Evolutionary conservation across 2,113 vertebrate genomes (phyloP).

Genomic region (Neomonachus schauinslandi): DNA sequence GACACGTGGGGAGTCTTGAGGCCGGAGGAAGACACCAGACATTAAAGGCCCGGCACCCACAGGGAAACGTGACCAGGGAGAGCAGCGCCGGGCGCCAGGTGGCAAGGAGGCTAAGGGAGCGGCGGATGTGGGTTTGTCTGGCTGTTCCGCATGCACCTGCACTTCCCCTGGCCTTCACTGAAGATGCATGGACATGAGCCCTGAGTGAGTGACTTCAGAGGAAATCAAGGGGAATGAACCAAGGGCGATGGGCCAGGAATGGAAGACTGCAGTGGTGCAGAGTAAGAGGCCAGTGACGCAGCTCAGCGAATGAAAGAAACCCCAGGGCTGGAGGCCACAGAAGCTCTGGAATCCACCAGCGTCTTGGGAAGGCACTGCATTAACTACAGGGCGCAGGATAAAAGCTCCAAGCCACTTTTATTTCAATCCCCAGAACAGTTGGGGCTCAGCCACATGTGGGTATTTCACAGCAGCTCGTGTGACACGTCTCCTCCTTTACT

Average conservation of each 20-base stretch:
- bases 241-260: background rate
- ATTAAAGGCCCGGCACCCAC: background rate
- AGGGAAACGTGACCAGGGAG: background rate
- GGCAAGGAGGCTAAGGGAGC: background rate
- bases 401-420: background rate
- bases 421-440: background rate
- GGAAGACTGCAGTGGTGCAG: background rate
- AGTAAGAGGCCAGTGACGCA: background rate
- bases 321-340: background rate
- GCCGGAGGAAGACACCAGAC: background rate
- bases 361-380: background rate
- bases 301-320: background rate
- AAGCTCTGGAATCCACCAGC: background rate
- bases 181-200: background rate
- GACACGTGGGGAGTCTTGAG: background rate
- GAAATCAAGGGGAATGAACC: background rate
- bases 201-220: background rate
- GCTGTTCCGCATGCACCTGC: accelerated
- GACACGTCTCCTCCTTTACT: accelerated
- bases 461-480: accelerated
- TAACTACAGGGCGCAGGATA: background rate
- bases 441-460: background rate
- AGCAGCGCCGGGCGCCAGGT: background rate
- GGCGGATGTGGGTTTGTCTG: background rate
- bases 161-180: background rate